Conservation (phyloP, 2,113 vertebrate genomes). For the Cnemophilus loriae region DNA sequence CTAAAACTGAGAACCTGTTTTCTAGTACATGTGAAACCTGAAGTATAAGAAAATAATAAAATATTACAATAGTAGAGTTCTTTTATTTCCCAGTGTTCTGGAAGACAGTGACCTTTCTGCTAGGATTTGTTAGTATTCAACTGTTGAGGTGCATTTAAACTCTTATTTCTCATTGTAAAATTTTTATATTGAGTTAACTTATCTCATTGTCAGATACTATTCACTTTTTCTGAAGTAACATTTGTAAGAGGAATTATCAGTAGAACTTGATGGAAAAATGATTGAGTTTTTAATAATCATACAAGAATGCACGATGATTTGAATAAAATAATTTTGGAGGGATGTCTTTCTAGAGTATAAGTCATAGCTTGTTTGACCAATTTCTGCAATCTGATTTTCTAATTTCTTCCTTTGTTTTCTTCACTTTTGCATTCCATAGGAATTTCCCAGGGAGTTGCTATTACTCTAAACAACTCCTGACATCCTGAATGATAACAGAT, state of each 20-base stretch:
- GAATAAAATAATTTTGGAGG: not conserved
- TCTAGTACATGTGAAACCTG: not conserved
- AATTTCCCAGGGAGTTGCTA: not conserved
- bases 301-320: not conserved
- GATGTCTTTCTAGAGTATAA: not conserved
- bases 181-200: not conserved
- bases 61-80: not conserved
- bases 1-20: not conserved
- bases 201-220: not conserved
- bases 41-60: not conserved
- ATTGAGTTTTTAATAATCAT: not conserved
- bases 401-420: not conserved
- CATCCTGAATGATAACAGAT: not conserved
- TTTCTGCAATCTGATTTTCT: not conserved
- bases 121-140: not conserved
- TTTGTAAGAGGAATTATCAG: not conserved
- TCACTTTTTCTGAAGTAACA: not conserved
- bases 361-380: not conserved
- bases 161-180: not conserved
- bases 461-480: not conserved
- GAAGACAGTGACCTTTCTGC: not conserved
- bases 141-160: not conserved
- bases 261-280: not conserved
- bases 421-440: not conserved
- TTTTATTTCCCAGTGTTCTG: not conserved